Evolutionary conservation across 2,888 invertebrate genomes (phyloP).

Genomic region (Stenolophus ochropezus): DNA sequence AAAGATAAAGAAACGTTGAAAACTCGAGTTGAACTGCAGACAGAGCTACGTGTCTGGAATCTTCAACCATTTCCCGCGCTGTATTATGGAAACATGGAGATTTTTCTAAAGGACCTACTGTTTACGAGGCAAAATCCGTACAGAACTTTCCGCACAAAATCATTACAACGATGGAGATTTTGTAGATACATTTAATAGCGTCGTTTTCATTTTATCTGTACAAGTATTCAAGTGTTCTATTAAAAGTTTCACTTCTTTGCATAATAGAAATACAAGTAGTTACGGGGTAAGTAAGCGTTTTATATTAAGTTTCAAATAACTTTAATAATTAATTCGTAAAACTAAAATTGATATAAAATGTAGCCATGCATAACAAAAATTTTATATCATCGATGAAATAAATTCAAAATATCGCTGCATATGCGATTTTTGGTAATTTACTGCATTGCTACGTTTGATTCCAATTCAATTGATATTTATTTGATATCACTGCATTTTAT

Average conservation of each 20-base stretch:
- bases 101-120: constrained; percentile 36
- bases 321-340: not conserved
- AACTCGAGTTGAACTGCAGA: not conserved
- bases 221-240: not conserved
- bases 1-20: constrained; percentile 15
- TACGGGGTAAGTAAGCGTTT: not conserved
- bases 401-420: no score
- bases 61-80: constrained; percentile 25
- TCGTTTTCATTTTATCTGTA: not conserved
- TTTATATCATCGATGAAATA: no score
- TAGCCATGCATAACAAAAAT: not conserved
- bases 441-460: no score
- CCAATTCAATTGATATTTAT: no score
- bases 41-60: constrained; percentile 30
- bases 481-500: no score
- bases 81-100: constrained; percentile 39
- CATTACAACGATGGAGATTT: not conserved
- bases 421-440: no score
- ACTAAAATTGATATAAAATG: no score
- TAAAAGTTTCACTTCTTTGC: not conserved
- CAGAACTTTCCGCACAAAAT: not conserved
- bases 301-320: not conserved
- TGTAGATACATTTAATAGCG: not conserved
- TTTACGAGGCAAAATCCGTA: constrained; percentile 23
- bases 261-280: not conserved